These are phyloP conservation scores for Shinisaurus crocodilurus DNA, from an alignment of 2,113 vertebrate species.

Conservation along the genomic window DNA sequence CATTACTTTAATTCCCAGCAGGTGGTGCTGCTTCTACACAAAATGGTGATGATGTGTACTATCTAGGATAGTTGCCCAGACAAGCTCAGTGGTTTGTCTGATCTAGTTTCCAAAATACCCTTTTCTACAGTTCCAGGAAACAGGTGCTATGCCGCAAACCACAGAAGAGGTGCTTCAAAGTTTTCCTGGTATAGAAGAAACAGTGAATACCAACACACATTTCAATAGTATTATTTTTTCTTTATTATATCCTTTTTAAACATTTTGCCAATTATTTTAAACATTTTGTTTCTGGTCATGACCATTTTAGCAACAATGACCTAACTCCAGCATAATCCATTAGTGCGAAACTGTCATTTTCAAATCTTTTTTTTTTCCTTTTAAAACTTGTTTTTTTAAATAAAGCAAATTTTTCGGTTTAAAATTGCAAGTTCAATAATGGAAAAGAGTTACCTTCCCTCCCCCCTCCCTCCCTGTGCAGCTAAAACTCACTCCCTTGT, in stretches of 20 bases:
- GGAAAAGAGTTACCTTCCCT: conserved; percentile 55
- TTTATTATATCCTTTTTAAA: conserved; percentile 80
- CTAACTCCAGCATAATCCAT: conserved; percentile 73
- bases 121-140: neutral
- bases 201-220: conserved; percentile 21
- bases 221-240: conserved; percentile 42
- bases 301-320: conserved; percentile 70
- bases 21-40: neutral
- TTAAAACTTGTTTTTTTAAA: conserved; percentile 59
- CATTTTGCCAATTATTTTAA: conserved; percentile 65
- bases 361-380: conserved; percentile 29
- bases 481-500: conserved; percentile 14
- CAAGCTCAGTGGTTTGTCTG: neutral
- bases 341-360: conserved; percentile 68
- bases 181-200: neutral
- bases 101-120: neutral
- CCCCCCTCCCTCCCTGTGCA: conserved; percentile 47
- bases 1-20: neutral
- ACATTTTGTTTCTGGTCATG: conserved; percentile 52
- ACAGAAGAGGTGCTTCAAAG: neutral
- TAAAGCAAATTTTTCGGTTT: conserved; percentile 70
- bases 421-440: conserved; percentile 66
- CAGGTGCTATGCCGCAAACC: neutral
- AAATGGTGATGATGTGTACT: neutral
- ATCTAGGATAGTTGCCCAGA: neutral